A percentile compares a stretch with the other conserved stretches of the same genome.
Conservation (phyloP, 2,888 invertebrate species). For the Torymus texanus region DNA sequence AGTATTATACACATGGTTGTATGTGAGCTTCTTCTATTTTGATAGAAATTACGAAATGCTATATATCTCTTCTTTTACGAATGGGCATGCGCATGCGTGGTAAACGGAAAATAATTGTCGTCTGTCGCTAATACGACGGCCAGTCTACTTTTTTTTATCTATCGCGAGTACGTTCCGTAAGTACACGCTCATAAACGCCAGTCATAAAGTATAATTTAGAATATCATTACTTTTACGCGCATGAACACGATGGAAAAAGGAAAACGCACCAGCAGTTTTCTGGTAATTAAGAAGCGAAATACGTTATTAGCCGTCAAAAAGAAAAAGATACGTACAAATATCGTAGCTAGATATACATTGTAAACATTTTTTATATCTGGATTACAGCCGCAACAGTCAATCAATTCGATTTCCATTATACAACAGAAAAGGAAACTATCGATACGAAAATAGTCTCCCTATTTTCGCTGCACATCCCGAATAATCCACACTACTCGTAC, state of each 20-base stretch:
- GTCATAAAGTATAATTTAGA: constrained; percentile 39
- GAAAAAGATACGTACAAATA: too few relatives aligned
- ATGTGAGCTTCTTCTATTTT: background rate
- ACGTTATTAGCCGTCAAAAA: background rate
- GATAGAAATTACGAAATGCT: constrained; percentile 1
- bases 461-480: too few relatives aligned
- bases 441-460: too few relatives aligned
- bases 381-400: too few relatives aligned
- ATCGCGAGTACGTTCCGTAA: background rate
- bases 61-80: background rate
- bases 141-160: constrained; percentile 33
- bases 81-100: background rate
- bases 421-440: too few relatives aligned
- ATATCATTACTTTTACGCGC: constrained; percentile 31
- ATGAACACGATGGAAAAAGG: background rate
- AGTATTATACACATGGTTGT: too few relatives aligned
- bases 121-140: constrained; percentile 30
- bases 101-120: constrained; percentile 36
- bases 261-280: background rate
- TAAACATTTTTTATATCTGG: too few relatives aligned
- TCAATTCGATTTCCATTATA: too few relatives aligned
- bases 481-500: too few relatives aligned
- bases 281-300: background rate
- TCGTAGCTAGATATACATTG: too few relatives aligned
- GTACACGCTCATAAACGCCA: constrained; percentile 30